phyloP scores from a whole-genome alignment of 2,888 invertebrate species.

The Anthophora plumipes region DNA sequence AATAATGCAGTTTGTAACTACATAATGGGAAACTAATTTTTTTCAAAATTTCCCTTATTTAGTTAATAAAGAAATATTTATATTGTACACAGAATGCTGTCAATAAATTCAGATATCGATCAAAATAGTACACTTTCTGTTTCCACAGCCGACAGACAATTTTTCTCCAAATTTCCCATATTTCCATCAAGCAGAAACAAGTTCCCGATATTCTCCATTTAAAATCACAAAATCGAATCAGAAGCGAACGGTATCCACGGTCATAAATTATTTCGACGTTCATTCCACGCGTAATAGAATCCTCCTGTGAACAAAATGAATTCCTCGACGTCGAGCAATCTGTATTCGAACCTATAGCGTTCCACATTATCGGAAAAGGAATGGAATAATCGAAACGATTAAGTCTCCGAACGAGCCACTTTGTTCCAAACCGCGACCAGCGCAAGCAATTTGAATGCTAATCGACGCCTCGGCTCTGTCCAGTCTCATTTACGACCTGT shows the following conservation, averaged over 20 bases:
- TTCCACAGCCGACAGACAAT: no score
- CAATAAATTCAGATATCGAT: no score
- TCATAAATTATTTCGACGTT: conserved; percentile 26
- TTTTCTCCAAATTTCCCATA: not conserved
- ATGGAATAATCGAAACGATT: conserved; percentile 41
- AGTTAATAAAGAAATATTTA: no score
- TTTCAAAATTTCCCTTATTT: no score
- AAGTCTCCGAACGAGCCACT: conserved; percentile 44
- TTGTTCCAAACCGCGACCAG: conserved; percentile 52
- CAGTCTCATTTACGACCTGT: conserved; percentile 49
- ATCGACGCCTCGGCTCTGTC: conserved; percentile 37
- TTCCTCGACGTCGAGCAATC: conserved; percentile 17
- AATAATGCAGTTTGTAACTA: no score
- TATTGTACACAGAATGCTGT: no score
- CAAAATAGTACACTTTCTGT: no score
- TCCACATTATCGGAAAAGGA: conserved; percentile 9
- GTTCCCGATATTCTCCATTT: not conserved
- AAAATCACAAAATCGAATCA: not conserved
- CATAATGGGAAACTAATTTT: no score
- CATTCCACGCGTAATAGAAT: conserved; percentile 19
- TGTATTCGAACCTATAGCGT: not conserved
- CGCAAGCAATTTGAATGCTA: conserved; percentile 60
- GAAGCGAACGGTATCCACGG: not conserved
- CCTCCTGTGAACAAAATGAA: conserved; percentile 37
- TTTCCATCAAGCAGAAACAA: not conserved